These are phyloP conservation scores for Ectobius pallidus DNA, from an alignment of 2,888 invertebrate genomes.

Conservation along the genomic window DNA sequence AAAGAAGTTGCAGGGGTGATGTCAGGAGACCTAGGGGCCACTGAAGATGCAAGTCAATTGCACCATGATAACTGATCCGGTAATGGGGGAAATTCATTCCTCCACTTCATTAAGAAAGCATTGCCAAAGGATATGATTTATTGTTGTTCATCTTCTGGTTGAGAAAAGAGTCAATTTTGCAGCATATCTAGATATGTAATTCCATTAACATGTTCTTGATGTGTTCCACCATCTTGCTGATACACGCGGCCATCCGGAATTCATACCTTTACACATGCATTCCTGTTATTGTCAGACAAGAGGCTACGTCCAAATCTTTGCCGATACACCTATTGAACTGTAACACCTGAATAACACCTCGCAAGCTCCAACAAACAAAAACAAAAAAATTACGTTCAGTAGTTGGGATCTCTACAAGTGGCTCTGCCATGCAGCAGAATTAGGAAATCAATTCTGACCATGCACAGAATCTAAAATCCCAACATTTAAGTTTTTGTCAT, in stretches of 20 bases:
- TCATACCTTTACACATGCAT: background rate
- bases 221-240: too few species aligned
- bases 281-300: background rate
- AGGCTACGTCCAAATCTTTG: background rate
- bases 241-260: background rate
- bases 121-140: too few species aligned
- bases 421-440: background rate
- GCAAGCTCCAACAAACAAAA: background rate
- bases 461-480: background rate
- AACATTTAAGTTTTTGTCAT: too few species aligned
- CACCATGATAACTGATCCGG: too few species aligned
- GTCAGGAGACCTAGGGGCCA: background rate
- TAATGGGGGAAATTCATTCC: too few species aligned
- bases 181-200: too few species aligned
- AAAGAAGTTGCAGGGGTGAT: background rate
- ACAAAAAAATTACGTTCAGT: background rate
- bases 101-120: too few species aligned
- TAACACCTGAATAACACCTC: background rate
- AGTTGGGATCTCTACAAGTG: background rate
- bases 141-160: too few species aligned
- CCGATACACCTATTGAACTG: background rate
- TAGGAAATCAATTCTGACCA: background rate
- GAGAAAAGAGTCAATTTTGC: too few species aligned
- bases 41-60: too few species aligned
- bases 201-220: too few species aligned